Evolutionary conservation across 2,888 invertebrate species (phyloP).

Genomic region (Apamea epomidion): DNA sequence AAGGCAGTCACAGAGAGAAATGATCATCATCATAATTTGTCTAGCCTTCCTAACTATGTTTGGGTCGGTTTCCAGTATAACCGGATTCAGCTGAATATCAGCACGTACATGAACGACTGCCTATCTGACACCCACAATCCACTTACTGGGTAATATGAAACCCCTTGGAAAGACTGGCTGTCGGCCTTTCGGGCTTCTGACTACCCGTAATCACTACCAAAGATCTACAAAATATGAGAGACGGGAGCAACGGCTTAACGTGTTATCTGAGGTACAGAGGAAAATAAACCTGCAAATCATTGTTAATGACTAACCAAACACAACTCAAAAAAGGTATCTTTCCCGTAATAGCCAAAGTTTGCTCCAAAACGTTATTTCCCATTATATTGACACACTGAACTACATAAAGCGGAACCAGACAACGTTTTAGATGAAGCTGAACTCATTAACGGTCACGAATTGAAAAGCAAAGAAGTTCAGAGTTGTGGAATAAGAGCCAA

Average conservation of each 20-base stretch:
- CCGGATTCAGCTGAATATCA: not conserved
- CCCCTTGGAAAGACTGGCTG: not conserved
- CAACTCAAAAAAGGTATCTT: conserved; percentile 29
- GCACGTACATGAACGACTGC: not conserved
- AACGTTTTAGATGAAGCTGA: conserved; percentile 58
- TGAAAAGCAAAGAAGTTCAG: conserved; percentile 66
- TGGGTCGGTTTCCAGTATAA: not conserved
- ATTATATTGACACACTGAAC: conserved; percentile 42
- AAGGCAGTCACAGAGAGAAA: not conserved
- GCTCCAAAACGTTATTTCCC: conserved; percentile 20
- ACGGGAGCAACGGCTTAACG: not conserved
- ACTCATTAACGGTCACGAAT: conserved; percentile 67
- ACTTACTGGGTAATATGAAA: not conserved
- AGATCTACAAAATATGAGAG: not conserved
- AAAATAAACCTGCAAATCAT: conserved; percentile 6
- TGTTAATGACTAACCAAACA: conserved; percentile 11
- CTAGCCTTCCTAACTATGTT: not conserved
- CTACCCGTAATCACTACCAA: not conserved
- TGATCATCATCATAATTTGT: not conserved
- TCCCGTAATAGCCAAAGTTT: conserved; percentile 18
- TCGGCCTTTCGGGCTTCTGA: not conserved
- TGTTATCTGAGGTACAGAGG: not conserved
- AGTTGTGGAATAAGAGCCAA: conserved; percentile 60
- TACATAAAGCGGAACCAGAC: conserved; percentile 30
- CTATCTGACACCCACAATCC: not conserved